Base-by-base conservation (phyloP, 2,797 vertebrate species). In the Micromesistius poutassou region DNA sequence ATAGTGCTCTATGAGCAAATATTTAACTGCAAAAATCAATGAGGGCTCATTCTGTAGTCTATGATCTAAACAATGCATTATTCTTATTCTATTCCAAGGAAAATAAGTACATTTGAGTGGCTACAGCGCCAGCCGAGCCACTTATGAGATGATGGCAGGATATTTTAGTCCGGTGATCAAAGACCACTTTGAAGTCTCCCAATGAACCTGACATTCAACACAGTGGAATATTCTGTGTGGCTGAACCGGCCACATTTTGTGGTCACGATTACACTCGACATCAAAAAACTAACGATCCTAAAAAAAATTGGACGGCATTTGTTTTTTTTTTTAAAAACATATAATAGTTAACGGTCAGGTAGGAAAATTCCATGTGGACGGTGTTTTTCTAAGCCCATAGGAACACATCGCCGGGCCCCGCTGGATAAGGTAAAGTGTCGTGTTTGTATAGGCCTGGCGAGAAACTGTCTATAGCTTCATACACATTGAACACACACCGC, bases 401-500 rank as follows among this genome's bases (percentile, higher is more conserved):
- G 78, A 81, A 83, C 78, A 80, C 87, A 87, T 86, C 77, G 78
- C 75, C 83, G 88, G 86, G 88, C 89, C 86, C 86, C 71, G 22
- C 72, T 46, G 74, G 42, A 78, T 78, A 79, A 85, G 87, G 86
- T 89, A 83, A 85, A 89, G 84, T 78, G 71, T 72, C 30, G 72
- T 91, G 88, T 91, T 91, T 90, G 85, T 76, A 80, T 76, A 90
- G 87, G 88, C 82, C 83, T 82, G 82, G 83, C 89, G 85, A 89
- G 82, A 86, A 84, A 88, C 90, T 79, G 87, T 89, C 82, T 90
- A 83, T 83, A 87, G 85, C 86, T 89, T 89, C 83, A 78, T 77
- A 89, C 87, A 90, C 83, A 91, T 86, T 85, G 87, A 88, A 87
- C 90, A 81, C n/a, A n/a, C 82, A 86, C 87, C 86, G 90, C 84